Percentiles rank a stretch among this genome's conserved stretches.
phyloP scores from a whole-genome alignment of 2,888 invertebrate genomes.

The Acleris laterana region DNA sequence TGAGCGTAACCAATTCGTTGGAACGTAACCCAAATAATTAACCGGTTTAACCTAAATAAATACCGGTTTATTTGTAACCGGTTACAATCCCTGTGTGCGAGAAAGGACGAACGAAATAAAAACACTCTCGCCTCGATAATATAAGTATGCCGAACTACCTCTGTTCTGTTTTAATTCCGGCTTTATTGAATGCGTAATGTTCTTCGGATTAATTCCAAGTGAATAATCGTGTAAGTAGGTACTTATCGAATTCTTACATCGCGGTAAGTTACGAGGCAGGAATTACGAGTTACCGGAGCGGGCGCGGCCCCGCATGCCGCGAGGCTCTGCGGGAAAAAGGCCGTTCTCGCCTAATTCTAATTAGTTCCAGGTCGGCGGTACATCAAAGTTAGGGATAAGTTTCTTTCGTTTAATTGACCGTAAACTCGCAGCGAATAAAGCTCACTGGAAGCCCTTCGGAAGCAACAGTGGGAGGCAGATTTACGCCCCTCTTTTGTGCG shows the following conservation, averaged over 20 bases:
- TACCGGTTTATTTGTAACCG: no score
- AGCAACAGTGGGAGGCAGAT: slow-evolving; percentile 20
- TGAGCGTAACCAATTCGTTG: no score
- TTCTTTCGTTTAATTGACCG: slow-evolving; percentile 75
- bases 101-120: no score
- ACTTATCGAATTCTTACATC: neutral
- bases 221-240: no score
- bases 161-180: no score
- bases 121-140: no score
- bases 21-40: no score
- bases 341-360: slow-evolving; percentile 73
- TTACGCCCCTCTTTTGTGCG: slow-evolving; percentile 32
- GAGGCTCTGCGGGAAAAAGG: slow-evolving; percentile 49
- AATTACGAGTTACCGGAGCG: neutral
- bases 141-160: no score
- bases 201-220: no score
- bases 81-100: no score
- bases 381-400: slow-evolving; percentile 72
- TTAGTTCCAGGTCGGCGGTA: slow-evolving; percentile 73
- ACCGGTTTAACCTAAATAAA: no score
- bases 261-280: neutral
- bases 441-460: slow-evolving; percentile 55
- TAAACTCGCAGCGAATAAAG: slow-evolving; percentile 63
- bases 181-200: no score
- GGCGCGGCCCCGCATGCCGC: slow-evolving; percentile 7